Evolutionary conservation across 2,888 invertebrate species (phyloP).

Genomic region (Drymonia ruficornis): DNA sequence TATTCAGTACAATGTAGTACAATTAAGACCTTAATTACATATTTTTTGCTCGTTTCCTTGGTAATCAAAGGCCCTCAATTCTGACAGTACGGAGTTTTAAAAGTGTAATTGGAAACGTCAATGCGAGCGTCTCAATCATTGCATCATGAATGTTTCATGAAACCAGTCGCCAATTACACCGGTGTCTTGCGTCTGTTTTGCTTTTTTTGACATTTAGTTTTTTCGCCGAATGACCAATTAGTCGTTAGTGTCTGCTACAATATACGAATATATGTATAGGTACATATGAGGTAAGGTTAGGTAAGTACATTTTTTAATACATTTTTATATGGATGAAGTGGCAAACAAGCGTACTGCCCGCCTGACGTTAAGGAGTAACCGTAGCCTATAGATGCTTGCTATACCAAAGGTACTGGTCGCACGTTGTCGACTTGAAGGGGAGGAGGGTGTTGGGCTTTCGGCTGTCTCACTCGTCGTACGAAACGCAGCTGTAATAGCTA

Average conservation of each 20-base stretch:
- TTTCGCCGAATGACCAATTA: slow-evolving; percentile 64
- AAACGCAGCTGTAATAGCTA: too few species aligned
- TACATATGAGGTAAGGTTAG: neutral
- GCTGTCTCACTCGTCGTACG: too few species aligned
- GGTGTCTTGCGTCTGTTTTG: slow-evolving; percentile 41
- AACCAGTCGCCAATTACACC: slow-evolving; percentile 65
- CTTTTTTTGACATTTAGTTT: slow-evolving; percentile 43
- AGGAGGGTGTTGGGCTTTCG: too few species aligned
- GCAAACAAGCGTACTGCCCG: too few species aligned
- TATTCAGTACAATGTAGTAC: neutral
- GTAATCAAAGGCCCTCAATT: slow-evolving; percentile 37
- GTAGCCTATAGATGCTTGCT: too few species aligned
- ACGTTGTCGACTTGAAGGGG: too few species aligned
- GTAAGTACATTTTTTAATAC: neutral
- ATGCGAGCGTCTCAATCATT: slow-evolving; percentile 68
- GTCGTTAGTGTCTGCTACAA: slow-evolving; percentile 53
- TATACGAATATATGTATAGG: slow-evolving; percentile 3
- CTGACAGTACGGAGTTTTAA: slow-evolving; percentile 48
- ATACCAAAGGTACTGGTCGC: too few species aligned
- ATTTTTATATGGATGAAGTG: too few species aligned
- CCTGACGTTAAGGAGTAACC: too few species aligned
- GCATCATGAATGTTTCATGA: slow-evolving; percentile 74
- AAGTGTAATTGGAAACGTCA: slow-evolving; percentile 52
- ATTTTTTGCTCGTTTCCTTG: slow-evolving; percentile 4
- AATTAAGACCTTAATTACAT: neutral